Percentiles rank a stretch among this genome's conserved stretches.
Conservation (phyloP, 2,113 vertebrate species). For the Symphodus melops region DNA sequence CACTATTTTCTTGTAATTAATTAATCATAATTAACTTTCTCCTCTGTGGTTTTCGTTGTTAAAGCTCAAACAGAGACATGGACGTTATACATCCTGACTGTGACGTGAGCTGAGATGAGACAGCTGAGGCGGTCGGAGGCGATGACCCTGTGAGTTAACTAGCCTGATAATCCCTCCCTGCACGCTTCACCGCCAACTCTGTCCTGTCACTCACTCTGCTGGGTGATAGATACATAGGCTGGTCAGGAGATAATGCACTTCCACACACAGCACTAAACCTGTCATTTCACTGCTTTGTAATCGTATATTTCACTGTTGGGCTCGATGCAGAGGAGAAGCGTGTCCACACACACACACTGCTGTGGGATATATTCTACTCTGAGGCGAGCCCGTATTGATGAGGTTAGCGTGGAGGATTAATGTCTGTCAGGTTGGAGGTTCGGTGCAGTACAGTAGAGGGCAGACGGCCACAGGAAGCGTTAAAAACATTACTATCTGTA, state of each 20-base stretch:
- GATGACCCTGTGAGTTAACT: constrained; percentile 77
- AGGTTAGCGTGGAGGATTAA: constrained; percentile 61
- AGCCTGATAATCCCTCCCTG: constrained; percentile 68
- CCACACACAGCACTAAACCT: constrained; percentile 33
- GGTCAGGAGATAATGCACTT: constrained; percentile 42
- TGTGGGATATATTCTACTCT: constrained; percentile 3
- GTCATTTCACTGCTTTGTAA: constrained; percentile 40
- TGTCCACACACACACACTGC: constrained; percentile 1
- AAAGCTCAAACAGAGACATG: neutral
- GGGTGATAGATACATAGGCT: constrained; percentile 40
- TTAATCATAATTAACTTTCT: too few relatives aligned
- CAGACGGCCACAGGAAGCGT: constrained; percentile 62
- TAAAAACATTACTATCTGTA: constrained; percentile 71
- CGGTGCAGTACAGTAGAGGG: constrained; percentile 60
- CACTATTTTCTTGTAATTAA: too few relatives aligned
- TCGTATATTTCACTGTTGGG: constrained; percentile 23
- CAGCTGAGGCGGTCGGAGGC: constrained; percentile 35
- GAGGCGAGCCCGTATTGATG: constrained; percentile 55
- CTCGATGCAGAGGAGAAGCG: constrained; percentile 20
- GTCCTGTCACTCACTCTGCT: constrained; percentile 58
- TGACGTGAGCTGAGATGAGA: constrained; percentile 27
- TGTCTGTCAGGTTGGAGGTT: constrained; percentile 61
- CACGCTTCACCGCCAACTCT: constrained; percentile 25
- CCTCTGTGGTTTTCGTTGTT: too few relatives aligned
- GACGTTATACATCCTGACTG: constrained; percentile 8